phyloP scores from a whole-genome alignment of 1,140 invertebrate genomes.

The Bombus haemorrhoidalis region DNA sequence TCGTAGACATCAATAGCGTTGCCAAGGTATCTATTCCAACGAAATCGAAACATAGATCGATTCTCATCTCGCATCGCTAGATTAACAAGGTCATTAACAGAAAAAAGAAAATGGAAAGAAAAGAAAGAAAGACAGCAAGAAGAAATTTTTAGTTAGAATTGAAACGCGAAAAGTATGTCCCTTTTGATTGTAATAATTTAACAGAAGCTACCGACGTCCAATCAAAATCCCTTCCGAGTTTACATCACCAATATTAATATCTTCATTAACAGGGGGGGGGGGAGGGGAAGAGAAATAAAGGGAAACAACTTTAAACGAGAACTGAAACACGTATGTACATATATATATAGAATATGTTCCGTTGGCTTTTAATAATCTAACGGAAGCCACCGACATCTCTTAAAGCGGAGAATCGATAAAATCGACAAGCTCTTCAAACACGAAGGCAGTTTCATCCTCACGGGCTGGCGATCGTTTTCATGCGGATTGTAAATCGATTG shows the following conservation, averaged over 20 bases:
- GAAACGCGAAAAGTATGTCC: not conserved
- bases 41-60: not conserved
- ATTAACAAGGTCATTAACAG: not conserved
- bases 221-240: not conserved
- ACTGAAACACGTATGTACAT: not conserved
- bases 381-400: slow-evolving; percentile 17
- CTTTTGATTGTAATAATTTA: not conserved
- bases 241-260: not conserved
- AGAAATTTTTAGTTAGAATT: no score
- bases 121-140: not conserved
- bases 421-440: slow-evolving; percentile 11
- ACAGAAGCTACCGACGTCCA: not conserved
- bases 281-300: not conserved
- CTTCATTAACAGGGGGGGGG: not conserved
- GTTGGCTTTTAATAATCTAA: not conserved
- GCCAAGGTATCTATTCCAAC: not conserved
- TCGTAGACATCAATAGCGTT: not conserved
- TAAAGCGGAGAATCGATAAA: slow-evolving; percentile 3
- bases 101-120: no score
- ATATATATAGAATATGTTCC: not conserved
- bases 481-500: slow-evolving; percentile 38
- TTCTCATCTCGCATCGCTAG: not conserved
- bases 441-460: not conserved
- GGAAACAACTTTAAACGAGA: not conserved
- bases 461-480: not conserved